Evolutionary conservation across 2,888 invertebrate species (phyloP), one percentile per base, ranked within the genome.

Genomic region (Drosophila birchii): DNA sequence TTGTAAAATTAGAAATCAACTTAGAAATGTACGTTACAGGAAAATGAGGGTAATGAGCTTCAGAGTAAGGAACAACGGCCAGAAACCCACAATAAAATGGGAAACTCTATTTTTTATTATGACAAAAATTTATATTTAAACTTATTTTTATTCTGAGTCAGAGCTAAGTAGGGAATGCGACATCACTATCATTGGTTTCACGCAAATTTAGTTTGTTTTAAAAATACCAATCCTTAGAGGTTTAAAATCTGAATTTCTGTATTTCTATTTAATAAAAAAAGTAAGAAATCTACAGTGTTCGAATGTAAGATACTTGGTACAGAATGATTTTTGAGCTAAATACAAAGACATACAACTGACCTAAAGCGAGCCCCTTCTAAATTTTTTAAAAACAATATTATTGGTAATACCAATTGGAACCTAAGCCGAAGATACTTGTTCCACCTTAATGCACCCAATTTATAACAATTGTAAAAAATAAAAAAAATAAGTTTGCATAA

Each of bases 1-100:
- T 43, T 26, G 47, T 14, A 36, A 29, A 68, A 43, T 51, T 68
- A n/a, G 26, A 51, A 34, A 12, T n/a, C 3, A 20, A 51, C 20
- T 20, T 20, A 20, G 12, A 29, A 29, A 29, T 29, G 2, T 55
- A 16, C 11, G 23, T 20, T 11, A 11, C 16, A 45, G 16, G 2
- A 9, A 16, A 45, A 16, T 9, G 8, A 16, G 16, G 9, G 16
- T 9, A 26, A 45, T 45, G 23, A 5, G 23, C 16, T 5, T 3
- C 5, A 12, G n/a, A 7, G 6, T 16, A 20, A 5, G 1, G 3
- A 20, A 14, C 14, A 12, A 20, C 8, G 18, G 2, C 8, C 4
- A 14, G 8, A 51, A 18, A 14, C 49, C n/a, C 9, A 1, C 12
- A 32, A 12, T 11, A 0, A 41, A 41, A 11, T 20, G 5, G 11